These are phyloP conservation scores for Ptilorrhoa leucosticta DNA, from an alignment of 2,113 vertebrate species.

Conservation along the genomic window DNA sequence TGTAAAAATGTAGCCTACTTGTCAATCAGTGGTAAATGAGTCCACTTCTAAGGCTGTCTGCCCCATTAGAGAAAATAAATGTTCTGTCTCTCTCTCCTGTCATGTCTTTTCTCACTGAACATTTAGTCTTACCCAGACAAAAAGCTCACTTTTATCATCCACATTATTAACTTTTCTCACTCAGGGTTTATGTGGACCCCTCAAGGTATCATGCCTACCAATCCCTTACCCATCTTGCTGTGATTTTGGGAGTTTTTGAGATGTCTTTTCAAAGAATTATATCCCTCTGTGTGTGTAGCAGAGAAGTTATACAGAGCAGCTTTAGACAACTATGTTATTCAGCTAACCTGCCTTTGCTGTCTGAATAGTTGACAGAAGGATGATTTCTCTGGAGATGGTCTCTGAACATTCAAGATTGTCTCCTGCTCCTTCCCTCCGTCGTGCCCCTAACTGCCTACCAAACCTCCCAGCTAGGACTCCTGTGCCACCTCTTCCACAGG, in stretches of 20 bases:
- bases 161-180: background rate
- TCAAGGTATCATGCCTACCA: background rate
- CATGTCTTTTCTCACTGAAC: background rate
- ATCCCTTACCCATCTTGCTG: background rate
- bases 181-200: background rate
- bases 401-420: background rate
- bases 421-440: background rate
- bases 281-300: background rate
- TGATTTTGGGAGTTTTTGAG: background rate
- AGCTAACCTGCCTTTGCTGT: background rate
- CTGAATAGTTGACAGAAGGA: background rate
- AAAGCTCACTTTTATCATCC: background rate
- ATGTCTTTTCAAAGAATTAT: background rate
- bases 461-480: background rate
- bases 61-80: background rate
- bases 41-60: background rate
- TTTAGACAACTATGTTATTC: background rate
- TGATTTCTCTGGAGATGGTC: background rate
- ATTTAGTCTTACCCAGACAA: background rate
- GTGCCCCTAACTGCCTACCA: rapidly evolving
- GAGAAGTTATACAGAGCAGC: background rate
- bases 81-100: background rate
- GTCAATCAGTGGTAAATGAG: background rate
- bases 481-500: background rate
- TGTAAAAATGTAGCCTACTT: background rate